Evolutionary conservation across 2,113 vertebrate species (phyloP).

Genomic region (Pyrgilauda ruficollis): DNA sequence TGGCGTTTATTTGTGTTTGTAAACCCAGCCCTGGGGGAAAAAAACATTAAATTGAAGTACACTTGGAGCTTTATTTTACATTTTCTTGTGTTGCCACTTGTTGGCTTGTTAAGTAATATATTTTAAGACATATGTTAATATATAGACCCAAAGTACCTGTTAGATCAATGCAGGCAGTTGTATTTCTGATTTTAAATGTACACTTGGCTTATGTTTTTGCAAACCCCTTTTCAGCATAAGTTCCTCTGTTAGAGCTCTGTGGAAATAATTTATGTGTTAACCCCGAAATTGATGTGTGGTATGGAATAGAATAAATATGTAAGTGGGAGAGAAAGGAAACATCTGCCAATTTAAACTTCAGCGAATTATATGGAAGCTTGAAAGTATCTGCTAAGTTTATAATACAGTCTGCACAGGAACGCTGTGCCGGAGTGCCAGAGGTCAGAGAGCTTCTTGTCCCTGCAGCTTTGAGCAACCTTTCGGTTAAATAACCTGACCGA

Average conservation of each 20-base stretch:
- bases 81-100: not conserved
- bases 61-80: not conserved
- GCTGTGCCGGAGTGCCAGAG: not conserved
- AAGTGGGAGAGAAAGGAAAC: slow-evolving; percentile 44
- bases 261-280: slow-evolving; percentile 51
- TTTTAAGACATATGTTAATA: not conserved
- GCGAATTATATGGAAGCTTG: slow-evolving; percentile 27
- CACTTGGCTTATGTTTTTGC: not conserved
- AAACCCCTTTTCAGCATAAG: not conserved
- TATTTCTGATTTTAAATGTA: not conserved
- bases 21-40: not conserved
- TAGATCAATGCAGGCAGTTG: not conserved
- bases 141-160: not conserved
- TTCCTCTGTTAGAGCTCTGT: not conserved
- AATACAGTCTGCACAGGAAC: not conserved
- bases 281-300: slow-evolving; percentile 32
- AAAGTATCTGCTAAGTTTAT: slow-evolving; percentile 36
- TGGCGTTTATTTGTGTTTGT: not conserved
- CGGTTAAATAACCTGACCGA: not conserved
- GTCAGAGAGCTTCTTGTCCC: slow-evolving; percentile 10
- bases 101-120: not conserved
- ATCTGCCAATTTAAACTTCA: slow-evolving; percentile 51
- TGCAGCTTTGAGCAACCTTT: slow-evolving; percentile 17
- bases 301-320: slow-evolving; percentile 34
- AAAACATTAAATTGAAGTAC: not conserved